Evolutionary conservation across 2,888 invertebrate species (phyloP), one percentile per base, ranked within the genome.

Genomic region (Andricus quercusramuli): DNA sequence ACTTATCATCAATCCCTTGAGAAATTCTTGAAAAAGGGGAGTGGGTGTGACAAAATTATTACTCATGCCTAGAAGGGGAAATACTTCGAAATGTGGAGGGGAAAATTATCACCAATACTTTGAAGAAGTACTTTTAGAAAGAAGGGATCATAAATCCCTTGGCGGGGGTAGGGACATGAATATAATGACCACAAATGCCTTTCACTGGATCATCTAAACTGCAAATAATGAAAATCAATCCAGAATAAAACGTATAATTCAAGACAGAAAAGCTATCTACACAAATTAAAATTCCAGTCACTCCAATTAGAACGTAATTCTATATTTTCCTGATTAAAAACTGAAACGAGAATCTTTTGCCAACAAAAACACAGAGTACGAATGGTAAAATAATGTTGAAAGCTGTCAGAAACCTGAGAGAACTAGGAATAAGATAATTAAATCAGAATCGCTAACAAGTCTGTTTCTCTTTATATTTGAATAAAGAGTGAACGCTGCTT

Each of bases 271-370:
- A 56, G 9, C n/a, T 56, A 22, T n/a, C 9, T 22, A 70, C 47
- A 70, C 29, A 51, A 47, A 47, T 47, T 5, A 25, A 70, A 29
- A 70, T 51, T 25, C 47, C 25, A 25, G 20, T 22, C 25, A 70
- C 25, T 70, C 17, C 29, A 51, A 51, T 51, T 51, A 51, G 51
- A 70, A 70, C 25, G 11, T 51, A 70, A 70, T 70, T 70, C 70
- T 56, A 3, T 29, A 32, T 29, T 11, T 70, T 29, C 20, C n/a
- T 47, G 51, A 51, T 47, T 70, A 70, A 70, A 51, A 47, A 20
- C 9, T 22, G 11, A 56, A 56, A 9, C 29, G 25, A 51, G 70
- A 70, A 70, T 70, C 22, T 29, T 70, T 70, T 20, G 51, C 47
- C 29, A 70, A 51, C 29, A 70, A 70, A 22, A 47, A 11, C 3